Evolutionary conservation across 2,888 invertebrate species (phyloP), one percentile per base, ranked within the genome.

Genomic region (Mesorhabditis sp.): DNA sequence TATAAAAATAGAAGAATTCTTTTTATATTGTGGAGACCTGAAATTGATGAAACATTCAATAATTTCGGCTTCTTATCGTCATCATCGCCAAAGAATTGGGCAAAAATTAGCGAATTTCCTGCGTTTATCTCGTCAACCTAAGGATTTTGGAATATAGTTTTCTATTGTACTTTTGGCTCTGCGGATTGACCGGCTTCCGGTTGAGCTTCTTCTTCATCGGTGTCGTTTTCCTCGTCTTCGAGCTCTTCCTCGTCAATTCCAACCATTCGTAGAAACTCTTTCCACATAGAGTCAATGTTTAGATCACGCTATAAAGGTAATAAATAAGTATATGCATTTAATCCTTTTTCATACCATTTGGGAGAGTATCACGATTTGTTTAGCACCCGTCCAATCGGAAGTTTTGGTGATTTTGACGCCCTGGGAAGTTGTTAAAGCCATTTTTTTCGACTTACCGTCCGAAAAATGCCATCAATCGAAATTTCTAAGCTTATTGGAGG

Each of bases 401-500:
- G 58, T 50, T 50, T 50, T 50, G 7, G 58, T 50, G 58, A 50
- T 50, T 50, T 10, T n/a, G n/a, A 50, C 58, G 58, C 58, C n/a
- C 58, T 50, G n/a, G n/a, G 2, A 50, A n/a, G n/a, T 50, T n/a
- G 58, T 28, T 28, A 28, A 28, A 28, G 28, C 28, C 28, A 28
- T 28, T 1, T 28, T 28, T 28, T 28, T 13, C 58, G 7, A 50
- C 7, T n/a, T 13, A 50, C 58, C 58, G 58, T 50, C 1, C 58
- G 58, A 50, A 50, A 50, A 50, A 50, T n/a, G 58, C 58, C n/a
- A 2, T 50, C 58, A 50, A 50, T 50, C 58, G 58, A 50, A 50
- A 50, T 50, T 28, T 28, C 28, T 28, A 28, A 28, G 2, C 1
- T 50, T 10, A 50, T 50, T 50, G 58, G 58, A 13, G 58, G 58